These are phyloP conservation scores for Orthosia gothica DNA, from an alignment of 2,888 invertebrate species.

Conservation along the genomic window DNA sequence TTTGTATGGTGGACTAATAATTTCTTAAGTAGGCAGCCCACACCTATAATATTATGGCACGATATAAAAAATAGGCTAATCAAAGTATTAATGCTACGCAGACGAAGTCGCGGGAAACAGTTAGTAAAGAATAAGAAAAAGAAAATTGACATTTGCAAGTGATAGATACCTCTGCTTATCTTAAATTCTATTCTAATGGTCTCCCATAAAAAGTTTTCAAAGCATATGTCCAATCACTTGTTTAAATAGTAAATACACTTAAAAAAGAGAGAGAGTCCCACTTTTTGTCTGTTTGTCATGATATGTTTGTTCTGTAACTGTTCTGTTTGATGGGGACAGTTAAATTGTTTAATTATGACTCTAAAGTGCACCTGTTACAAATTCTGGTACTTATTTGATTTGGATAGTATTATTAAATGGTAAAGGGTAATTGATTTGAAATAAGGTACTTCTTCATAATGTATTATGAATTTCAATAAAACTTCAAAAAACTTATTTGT, in stretches of 20 bases:
- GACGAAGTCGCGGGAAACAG: too few relatives aligned
- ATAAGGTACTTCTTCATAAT: not conserved
- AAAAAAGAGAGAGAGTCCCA: slow-evolving; percentile 29
- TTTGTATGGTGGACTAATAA: too few relatives aligned
- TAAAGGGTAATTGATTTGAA: not conserved
- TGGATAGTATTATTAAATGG: not conserved
- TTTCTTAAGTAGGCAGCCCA: too few relatives aligned
- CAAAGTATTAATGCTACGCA: too few relatives aligned
- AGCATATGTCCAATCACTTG: slow-evolving; percentile 66
- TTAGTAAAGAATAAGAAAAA: too few relatives aligned
- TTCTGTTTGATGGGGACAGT: slow-evolving; percentile 44
- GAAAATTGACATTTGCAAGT: too few relatives aligned
- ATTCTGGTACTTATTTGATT: slow-evolving; percentile 24
- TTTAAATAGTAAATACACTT: slow-evolving; percentile 61
- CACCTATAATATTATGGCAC: too few relatives aligned
- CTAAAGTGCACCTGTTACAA: slow-evolving; percentile 57
- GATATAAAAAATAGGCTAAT: too few relatives aligned
- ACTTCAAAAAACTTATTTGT: too few relatives aligned
- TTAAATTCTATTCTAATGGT: not conserved
- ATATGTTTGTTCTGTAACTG: slow-evolving; percentile 70
- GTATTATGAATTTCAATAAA: too few relatives aligned
- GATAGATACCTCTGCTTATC: too few relatives aligned
- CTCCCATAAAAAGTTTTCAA: slow-evolving; percentile 3
- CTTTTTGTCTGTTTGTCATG: slow-evolving; percentile 64
- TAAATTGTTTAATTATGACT: slow-evolving; percentile 51